phyloP scores from a whole-genome alignment of 2,888 invertebrate genomes.

The Lepidochitona cinerea region DNA sequence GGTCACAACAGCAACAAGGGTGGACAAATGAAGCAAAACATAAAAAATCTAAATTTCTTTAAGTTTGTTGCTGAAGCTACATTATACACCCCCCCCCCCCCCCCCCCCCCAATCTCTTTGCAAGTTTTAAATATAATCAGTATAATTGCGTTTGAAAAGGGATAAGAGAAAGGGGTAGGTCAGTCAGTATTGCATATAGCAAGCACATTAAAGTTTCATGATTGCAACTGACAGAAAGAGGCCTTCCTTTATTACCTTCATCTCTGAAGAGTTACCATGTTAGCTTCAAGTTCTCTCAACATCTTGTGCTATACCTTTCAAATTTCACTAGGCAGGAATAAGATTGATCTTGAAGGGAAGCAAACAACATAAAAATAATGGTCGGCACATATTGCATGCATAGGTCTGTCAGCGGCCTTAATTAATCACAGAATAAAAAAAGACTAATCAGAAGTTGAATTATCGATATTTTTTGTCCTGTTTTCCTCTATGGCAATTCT shows the following conservation, averaged over 20 bases:
- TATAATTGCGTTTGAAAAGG: too few species aligned
- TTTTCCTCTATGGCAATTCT: not conserved
- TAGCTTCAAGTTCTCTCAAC: not conserved
- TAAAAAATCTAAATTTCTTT: too few species aligned
- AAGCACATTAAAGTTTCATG: too few species aligned
- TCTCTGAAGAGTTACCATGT: not conserved
- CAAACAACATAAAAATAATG: not conserved
- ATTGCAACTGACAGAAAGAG: not conserved
- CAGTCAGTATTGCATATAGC: too few species aligned
- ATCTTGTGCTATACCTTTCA: not conserved
- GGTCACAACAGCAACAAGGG: too few species aligned
- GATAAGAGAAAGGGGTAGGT: too few species aligned
- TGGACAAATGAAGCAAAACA: too few species aligned
- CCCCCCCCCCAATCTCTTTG: too few species aligned
- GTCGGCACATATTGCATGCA: not conserved
- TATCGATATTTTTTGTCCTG: not conserved
- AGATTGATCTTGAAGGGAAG: too few species aligned
- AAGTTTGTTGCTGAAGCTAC: too few species aligned
- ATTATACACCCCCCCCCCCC: too few species aligned
- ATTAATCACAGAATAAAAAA: not conserved
- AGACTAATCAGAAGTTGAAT: not conserved
- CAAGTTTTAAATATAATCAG: too few species aligned
- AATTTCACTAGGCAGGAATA: not conserved
- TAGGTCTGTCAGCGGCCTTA: not conserved
- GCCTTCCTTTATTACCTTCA: conserved; percentile 7